Evolutionary conservation across 2,888 invertebrate species (phyloP).

Genomic region (Ametastegia equiseti): DNA sequence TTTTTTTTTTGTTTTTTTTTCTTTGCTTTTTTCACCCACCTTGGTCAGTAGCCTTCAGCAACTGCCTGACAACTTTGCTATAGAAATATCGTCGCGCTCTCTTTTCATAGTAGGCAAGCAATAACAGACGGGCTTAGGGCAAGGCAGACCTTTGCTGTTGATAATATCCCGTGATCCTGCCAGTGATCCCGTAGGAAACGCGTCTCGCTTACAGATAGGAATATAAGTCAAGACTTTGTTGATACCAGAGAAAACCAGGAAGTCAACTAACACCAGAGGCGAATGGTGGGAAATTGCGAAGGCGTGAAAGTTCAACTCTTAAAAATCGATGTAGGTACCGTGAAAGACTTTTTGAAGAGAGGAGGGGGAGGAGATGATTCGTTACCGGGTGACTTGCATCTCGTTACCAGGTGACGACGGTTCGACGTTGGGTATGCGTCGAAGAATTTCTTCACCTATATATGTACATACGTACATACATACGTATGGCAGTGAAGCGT

Average conservation of each 20-base stretch:
- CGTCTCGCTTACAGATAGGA: slow-evolving; percentile 21
- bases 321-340: slow-evolving; percentile 20
- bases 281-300: background rate
- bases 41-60: background rate
- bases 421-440: slow-evolving; percentile 30
- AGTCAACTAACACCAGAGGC: background rate
- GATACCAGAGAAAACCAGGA: background rate
- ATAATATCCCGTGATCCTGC: slow-evolving; percentile 44
- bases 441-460: slow-evolving; percentile 11
- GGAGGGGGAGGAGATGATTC: slow-evolving; percentile 12
- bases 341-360: background rate
- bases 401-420: slow-evolving; percentile 35
- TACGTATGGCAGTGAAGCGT: background rate
- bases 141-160: slow-evolving; percentile 38
- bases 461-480: too few species aligned
- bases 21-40: background rate
- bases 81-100: slow-evolving; percentile 39
- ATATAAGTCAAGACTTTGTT: slow-evolving; percentile 25
- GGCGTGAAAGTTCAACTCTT: background rate
- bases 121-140: slow-evolving; percentile 41
- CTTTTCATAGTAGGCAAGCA: slow-evolving; percentile 41
- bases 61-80: slow-evolving; percentile 35
- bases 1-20: background rate
- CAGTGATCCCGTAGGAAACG: slow-evolving; percentile 38
- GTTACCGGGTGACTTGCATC: slow-evolving; percentile 42